phyloP scores from a whole-genome alignment of 2,888 invertebrate genomes.

The Alentia gelatinosa region DNA sequence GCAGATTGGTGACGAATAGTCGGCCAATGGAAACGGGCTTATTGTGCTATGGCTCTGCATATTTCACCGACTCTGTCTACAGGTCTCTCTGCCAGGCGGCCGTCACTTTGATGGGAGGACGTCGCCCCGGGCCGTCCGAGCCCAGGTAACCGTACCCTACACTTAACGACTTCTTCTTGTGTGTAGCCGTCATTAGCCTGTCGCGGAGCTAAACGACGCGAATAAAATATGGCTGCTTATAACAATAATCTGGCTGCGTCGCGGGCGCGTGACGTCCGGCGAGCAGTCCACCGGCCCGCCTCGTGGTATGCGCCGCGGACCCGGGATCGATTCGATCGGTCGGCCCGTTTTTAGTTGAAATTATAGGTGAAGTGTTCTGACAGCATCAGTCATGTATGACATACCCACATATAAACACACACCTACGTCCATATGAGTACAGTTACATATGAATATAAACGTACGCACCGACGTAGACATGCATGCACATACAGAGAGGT shows the following conservation, averaged over 20 bases:
- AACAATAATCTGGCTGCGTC: slow-evolving; percentile 9
- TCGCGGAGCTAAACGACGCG: slow-evolving; percentile 47
- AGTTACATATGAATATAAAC: background rate
- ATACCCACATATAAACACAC: too few species aligned
- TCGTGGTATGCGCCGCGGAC: too few species aligned
- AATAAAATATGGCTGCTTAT: slow-evolving; percentile 51
- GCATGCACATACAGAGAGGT: too few species aligned
- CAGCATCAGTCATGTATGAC: too few species aligned
- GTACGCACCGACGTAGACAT: too few species aligned
- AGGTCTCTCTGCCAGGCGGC: background rate
- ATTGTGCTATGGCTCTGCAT: too few species aligned
- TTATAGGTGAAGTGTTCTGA: too few species aligned
- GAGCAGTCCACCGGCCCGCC: background rate
- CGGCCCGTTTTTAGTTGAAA: too few species aligned
- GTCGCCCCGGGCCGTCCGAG: background rate
- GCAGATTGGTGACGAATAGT: too few species aligned
- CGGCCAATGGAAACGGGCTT: too few species aligned
- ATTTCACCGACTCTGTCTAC: background rate
- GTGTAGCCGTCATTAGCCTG: slow-evolving; percentile 28
- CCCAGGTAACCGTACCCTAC: slow-evolving; percentile 30
- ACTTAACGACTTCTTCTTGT: slow-evolving; percentile 50
- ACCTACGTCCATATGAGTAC: background rate
- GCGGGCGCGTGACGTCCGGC: background rate
- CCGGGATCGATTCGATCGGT: too few species aligned
- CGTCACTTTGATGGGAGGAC: background rate